Percentiles rank a stretch among this genome's conserved stretches.
Evolutionary conservation across 1,140 invertebrate genomes (phyloP).

Genomic region (Parapsyche elsis): DNA sequence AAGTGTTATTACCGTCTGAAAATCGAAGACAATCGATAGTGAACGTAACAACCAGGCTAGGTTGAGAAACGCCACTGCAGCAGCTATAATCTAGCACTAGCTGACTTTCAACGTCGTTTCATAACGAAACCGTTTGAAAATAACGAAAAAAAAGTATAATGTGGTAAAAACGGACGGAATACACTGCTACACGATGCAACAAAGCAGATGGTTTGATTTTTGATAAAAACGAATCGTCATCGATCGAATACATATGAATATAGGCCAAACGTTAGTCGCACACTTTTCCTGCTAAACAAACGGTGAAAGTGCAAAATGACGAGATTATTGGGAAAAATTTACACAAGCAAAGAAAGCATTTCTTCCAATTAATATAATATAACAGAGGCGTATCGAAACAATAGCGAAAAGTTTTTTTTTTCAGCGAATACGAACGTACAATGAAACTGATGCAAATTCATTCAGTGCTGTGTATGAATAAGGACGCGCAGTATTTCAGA

Average conservation of each 20-base stretch:
- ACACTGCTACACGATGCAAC: too few relatives aligned
- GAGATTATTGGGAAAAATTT: background rate
- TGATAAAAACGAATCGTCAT: slow-evolving; percentile 9
- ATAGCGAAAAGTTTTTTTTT: too few relatives aligned
- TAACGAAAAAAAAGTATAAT: background rate
- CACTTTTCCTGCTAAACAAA: slow-evolving; percentile 23
- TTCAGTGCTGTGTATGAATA: too few relatives aligned
- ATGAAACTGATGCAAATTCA: too few relatives aligned
- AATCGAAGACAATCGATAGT: background rate
- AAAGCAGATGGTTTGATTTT: too few relatives aligned
- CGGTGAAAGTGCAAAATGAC: slow-evolving; percentile 11
- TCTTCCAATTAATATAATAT: background rate
- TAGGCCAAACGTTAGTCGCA: background rate
- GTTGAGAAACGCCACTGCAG: background rate
- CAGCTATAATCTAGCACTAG: background rate
- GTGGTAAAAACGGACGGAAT: background rate
- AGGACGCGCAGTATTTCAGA: too few relatives aligned
- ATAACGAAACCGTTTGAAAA: slow-evolving; percentile 12
- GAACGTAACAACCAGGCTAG: background rate
- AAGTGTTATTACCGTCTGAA: background rate
- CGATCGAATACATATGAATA: background rate
- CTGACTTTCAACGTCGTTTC: background rate
- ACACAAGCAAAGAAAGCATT: background rate
- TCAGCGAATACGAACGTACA: too few relatives aligned
- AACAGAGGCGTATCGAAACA: background rate